Percentiles rank a stretch among this genome's conserved stretches.
These are phyloP conservation scores for Disparrhopalites patrizii DNA, from an alignment of 2,888 invertebrate genomes.

Conservation along the genomic window DNA sequence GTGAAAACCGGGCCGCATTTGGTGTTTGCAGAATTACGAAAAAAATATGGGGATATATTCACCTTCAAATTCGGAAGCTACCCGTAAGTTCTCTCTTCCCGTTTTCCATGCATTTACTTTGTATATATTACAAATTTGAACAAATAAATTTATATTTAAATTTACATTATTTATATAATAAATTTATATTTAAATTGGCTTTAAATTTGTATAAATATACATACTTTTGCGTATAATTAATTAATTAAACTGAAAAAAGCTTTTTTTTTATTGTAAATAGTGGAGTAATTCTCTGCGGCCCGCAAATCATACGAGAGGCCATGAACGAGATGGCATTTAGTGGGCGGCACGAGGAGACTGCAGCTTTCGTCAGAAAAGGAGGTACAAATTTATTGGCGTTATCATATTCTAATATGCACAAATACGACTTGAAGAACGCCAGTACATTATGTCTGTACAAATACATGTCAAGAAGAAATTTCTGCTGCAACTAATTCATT, in stretches of 20 bases:
- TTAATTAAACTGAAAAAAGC: no score
- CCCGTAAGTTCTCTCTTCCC: conserved; percentile 1
- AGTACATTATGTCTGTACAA: no score
- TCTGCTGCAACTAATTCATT: neutral
- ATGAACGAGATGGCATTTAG: conserved; percentile 5
- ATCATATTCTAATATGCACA: neutral
- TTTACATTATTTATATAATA: neutral
- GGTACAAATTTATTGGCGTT: conserved; percentile 5
- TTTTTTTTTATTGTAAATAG: no score
- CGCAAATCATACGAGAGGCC: conserved; percentile 18
- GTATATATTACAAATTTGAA: neutral
- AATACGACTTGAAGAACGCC: no score
- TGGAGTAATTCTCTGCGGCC: conserved; percentile 17
- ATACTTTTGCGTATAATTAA: no score
- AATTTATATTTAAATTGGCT: no score
- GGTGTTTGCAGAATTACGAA: neutral
- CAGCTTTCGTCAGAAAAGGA: conserved; percentile 15
- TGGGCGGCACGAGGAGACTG: conserved; percentile 11
- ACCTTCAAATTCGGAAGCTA: conserved; percentile 25
- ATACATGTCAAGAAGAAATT: neutral
- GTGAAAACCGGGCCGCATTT: conserved; percentile 13
- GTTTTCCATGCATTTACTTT: neutral
- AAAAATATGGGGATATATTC: conserved; percentile 24
- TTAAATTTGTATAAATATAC: no score
- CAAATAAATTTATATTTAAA: neutral